phyloP scores from a whole-genome alignment of 2,113 vertebrate genomes.

The Pterocles gutturalis region DNA sequence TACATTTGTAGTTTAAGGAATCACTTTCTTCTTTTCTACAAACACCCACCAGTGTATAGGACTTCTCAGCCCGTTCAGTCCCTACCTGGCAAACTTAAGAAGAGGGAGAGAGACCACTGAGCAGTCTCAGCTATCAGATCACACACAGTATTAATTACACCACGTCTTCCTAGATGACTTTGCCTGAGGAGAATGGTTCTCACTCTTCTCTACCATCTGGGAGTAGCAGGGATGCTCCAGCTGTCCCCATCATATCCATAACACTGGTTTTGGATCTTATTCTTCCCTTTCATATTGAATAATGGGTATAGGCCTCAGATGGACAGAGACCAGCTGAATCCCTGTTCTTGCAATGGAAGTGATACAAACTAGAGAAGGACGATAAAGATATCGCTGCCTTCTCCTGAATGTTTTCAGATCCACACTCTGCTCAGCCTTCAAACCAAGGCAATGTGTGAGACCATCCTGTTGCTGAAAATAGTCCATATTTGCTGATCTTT shows the following conservation, averaged over 20 bases:
- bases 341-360: background rate
- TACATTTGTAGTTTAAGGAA: background rate
- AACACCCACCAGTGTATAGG: fast-evolving
- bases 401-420: background rate
- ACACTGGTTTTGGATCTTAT: background rate
- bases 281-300: background rate
- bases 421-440: background rate
- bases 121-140: background rate
- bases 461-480: background rate
- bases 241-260: background rate
- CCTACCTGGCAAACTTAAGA: background rate
- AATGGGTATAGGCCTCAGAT: background rate
- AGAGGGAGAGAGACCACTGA: background rate
- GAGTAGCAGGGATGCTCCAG: background rate
- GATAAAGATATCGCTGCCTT: background rate
- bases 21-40: background rate
- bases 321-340: background rate
- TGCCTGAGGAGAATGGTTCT: background rate
- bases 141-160: background rate
- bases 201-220: background rate
- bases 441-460: background rate
- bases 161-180: background rate
- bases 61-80: background rate
- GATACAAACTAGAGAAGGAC: background rate
- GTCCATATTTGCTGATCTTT: background rate